Evolutionary conservation across 1,140 invertebrate species (phyloP).

Genomic region (Alviniconcha marisindica): DNA sequence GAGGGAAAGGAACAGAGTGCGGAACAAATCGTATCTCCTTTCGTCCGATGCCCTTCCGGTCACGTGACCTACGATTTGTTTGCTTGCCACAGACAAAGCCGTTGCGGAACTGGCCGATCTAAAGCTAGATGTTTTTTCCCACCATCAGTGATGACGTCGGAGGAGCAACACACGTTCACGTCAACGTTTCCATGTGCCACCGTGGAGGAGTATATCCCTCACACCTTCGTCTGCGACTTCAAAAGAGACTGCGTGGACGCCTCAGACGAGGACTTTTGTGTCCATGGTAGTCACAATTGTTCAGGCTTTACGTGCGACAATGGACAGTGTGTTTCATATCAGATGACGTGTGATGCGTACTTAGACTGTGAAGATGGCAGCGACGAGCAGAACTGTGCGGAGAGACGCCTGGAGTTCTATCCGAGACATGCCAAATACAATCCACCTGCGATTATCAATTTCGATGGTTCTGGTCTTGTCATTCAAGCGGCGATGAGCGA

Average conservation of each 20-base stretch:
- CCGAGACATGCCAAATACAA: neutral
- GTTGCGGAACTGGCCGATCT: neutral
- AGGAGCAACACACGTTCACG: too few species aligned
- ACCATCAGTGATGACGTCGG: neutral
- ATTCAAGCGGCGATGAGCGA: neutral
- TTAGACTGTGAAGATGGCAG: neutral
- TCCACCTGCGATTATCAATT: neutral
- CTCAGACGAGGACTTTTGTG: neutral
- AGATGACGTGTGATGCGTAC: neutral
- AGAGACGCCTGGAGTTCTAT: neutral
- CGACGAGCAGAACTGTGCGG: neutral
- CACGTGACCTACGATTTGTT: neutral
- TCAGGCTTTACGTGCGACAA: neutral
- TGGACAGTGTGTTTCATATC: neutral
- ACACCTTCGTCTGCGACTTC: constrained; percentile 14
- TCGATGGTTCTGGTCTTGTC: neutral
- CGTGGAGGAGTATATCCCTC: neutral
- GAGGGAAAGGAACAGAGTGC: too few species aligned
- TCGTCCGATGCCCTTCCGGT: neutral
- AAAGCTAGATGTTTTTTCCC: neutral
- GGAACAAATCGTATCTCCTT: too few species aligned
- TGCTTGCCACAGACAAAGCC: neutral
- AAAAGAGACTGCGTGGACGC: neutral
- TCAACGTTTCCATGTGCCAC: neutral
- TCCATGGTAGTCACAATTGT: neutral